These are phyloP conservation scores for Congeria kusceri DNA, from an alignment of 2,888 invertebrate genomes.

Conservation along the genomic window DNA sequence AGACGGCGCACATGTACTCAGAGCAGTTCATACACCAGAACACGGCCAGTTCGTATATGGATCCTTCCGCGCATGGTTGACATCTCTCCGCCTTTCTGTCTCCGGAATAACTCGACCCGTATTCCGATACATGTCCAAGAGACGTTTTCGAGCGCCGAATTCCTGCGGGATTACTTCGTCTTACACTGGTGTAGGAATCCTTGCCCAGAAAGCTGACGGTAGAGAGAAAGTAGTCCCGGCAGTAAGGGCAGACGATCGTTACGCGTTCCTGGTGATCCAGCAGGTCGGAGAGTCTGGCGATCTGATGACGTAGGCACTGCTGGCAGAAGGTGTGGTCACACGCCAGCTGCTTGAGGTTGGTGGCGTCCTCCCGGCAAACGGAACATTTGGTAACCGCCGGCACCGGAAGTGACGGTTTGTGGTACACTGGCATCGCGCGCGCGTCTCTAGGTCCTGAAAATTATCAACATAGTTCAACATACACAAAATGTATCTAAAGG, in stretches of 20 bases:
- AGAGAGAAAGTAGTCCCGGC: slow-evolving; percentile 47
- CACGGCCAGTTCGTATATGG: slow-evolving; percentile 33
- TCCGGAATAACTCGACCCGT: neutral
- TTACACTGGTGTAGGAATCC: neutral
- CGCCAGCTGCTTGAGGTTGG: slow-evolving; percentile 24
- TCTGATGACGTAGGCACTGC: slow-evolving; percentile 41
- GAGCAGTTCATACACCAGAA: slow-evolving; percentile 62
- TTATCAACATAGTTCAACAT: no score
- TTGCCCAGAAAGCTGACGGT: neutral
- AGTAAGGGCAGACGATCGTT: slow-evolving; percentile 50
- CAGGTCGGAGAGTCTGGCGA: slow-evolving; percentile 27
- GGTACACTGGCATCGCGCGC: slow-evolving; percentile 21
- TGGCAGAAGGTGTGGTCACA: slow-evolving; percentile 56
- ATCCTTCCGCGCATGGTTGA: slow-evolving; percentile 54
- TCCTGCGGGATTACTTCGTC: neutral
- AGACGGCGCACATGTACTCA: slow-evolving; percentile 52
- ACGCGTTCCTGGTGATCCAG: slow-evolving; percentile 23
- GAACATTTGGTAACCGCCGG: slow-evolving; percentile 36
- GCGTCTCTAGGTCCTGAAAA: no score
- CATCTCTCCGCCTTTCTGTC: slow-evolving; percentile 45
- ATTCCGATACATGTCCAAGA: slow-evolving; percentile 1
- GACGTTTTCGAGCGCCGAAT: neutral
- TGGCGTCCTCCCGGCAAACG: slow-evolving; percentile 31
- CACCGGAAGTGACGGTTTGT: neutral
- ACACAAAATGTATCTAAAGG: no score